Evolutionary conservation across 23 tunicate genomes (phyloP), one percentile per base, ranked within the genome.

Genomic region (Phallusia fumigata): DNA sequence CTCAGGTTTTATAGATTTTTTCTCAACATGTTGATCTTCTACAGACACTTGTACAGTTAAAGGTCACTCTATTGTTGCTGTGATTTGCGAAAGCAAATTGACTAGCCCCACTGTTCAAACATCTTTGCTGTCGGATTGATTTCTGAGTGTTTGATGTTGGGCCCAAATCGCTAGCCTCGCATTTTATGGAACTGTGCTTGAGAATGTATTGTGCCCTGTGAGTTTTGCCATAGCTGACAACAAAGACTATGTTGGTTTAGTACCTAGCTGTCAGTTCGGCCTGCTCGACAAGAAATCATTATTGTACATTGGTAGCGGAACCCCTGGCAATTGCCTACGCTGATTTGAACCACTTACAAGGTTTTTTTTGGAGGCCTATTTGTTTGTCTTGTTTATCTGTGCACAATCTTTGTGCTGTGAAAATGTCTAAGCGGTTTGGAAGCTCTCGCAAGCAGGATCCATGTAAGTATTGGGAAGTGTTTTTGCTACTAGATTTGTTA

Each of bases 401-500:
- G 8, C 69, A 6, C 3, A 58, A 58, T 58, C 28, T 58, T 22
- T 24, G 26, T 58, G 69, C 28, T 22, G 69, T 22, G 26, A 58
- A 24, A 1, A 85, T 85, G 88, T 82, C 88, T 5, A 85, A 78
- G 52, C 77, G 78, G 36, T 85, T 85, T 65, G 52, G 88, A 40
- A 77, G 82, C 36, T 49, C 77, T 11, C 78, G 77, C 31, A 77
- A 78, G 82, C 79, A 85, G 45, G 88, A 85, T 40, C 88, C 82
- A 77, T 76, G 88, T 85, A 77, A 77, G 88, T 85, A 75, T 19
- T 65, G 6, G 6, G n/a, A 26, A 40, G 8, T 10, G 5, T 40
- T 40, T 40, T 40, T 40, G 47, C 47, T 3, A 3, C 47, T 10
- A 40, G 47, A 10, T 40, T 40, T 40, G 47, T 40, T 10, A 40